Percentiles rank a stretch among this genome's conserved stretches.
Conservation (phyloP, 2,113 vertebrate species). For the Psammodynastes pulverulentus region DNA sequence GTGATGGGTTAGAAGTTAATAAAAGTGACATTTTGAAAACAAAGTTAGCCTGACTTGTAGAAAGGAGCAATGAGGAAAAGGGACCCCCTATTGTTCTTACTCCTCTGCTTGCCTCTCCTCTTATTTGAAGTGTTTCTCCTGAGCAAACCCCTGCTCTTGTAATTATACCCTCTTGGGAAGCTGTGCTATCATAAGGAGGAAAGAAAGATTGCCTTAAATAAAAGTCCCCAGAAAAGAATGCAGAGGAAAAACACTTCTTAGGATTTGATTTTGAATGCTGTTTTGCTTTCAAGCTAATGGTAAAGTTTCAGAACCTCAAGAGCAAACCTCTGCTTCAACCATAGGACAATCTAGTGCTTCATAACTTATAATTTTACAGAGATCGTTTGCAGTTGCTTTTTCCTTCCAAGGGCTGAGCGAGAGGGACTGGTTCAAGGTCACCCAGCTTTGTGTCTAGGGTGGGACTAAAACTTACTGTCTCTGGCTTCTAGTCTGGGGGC, state of each 20-base stretch:
- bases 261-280: not conserved
- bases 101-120: constrained; percentile 51
- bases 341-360: not conserved
- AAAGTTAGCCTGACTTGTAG: constrained; percentile 64
- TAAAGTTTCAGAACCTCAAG: not conserved
- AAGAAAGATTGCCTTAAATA: constrained; percentile 59
- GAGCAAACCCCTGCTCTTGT: constrained; percentile 41
- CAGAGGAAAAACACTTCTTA: constrained; percentile 52
- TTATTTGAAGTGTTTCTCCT: constrained; percentile 52
- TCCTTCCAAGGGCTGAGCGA: not conserved
- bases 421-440: not conserved
- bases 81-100: constrained; percentile 59
- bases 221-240: constrained; percentile 47
- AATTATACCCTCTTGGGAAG: not conserved
- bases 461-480: not conserved
- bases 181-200: constrained; percentile 25
- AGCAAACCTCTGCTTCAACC: not conserved
- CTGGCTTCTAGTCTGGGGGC: not conserved
- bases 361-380: not conserved
- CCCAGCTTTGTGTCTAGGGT: not conserved
- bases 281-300: not conserved
- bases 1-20: constrained; percentile 78
- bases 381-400: not conserved
- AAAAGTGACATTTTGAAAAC: constrained; percentile 72
- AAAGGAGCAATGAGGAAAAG: constrained; percentile 55